Percentiles rank a stretch among this genome's conserved stretches.
phyloP scores from a whole-genome alignment of 1,140 invertebrate species.

The Dufourea novaeangliae region DNA sequence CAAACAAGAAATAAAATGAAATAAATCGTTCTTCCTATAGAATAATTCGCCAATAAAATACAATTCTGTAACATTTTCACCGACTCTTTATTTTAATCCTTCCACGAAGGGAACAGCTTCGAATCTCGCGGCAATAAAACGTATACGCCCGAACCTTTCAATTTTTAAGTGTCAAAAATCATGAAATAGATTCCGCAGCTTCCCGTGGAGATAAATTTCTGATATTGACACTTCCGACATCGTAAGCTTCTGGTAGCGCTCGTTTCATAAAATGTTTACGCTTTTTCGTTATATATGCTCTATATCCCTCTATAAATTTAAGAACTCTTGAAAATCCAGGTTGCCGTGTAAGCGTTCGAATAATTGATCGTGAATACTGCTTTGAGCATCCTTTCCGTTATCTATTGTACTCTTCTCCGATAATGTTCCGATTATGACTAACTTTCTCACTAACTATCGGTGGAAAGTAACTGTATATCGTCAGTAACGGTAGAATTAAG shows the following conservation, averaged over 20 bases:
- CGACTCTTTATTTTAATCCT: background rate
- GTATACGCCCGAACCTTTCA: too few species aligned
- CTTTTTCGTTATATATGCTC: background rate
- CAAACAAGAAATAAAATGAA: too few species aligned
- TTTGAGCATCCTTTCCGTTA: background rate
- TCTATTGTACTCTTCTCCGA: background rate
- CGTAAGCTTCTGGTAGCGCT: background rate
- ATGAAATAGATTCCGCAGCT: background rate
- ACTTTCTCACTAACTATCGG: too few species aligned
- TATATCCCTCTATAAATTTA: background rate
- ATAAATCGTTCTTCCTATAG: too few species aligned
- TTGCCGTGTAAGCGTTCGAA: background rate
- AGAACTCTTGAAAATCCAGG: background rate
- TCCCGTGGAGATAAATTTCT: background rate
- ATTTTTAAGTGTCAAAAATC: background rate
- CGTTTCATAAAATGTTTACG: conserved; percentile 17
- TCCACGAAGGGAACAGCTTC: background rate
- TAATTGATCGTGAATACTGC: background rate
- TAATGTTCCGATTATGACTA: too few species aligned
- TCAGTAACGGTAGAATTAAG: too few species aligned
- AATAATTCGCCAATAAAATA: too few species aligned
- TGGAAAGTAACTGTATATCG: too few species aligned
- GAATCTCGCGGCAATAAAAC: background rate
- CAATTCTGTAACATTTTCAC: background rate
- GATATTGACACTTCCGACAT: conserved; percentile 2